Evolutionary conservation across 2,113 vertebrate genomes (phyloP).

Genomic region (Gasterosteus aculeatus): DNA sequence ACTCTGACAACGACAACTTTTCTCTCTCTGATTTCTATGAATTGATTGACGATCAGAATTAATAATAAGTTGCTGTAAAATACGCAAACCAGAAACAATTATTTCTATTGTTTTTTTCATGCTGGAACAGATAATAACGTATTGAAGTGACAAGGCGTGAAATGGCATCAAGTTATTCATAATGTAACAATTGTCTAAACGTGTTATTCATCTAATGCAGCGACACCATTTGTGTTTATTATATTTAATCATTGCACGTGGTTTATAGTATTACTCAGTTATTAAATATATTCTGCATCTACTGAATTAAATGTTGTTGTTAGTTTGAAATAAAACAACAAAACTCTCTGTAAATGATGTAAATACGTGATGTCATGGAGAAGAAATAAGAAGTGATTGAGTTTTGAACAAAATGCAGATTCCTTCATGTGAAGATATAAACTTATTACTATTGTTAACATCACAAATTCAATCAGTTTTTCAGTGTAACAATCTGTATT

Average conservation of each 20-base stretch:
- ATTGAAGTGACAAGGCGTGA: background rate
- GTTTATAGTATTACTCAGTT: background rate
- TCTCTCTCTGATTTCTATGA: background rate
- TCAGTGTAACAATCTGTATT: background rate
- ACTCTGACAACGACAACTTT: slow-evolving; percentile 13
- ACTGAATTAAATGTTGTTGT: background rate
- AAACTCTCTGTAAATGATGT: no score
- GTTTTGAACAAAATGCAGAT: background rate
- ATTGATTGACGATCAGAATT: background rate
- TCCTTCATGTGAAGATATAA: background rate
- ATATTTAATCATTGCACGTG: background rate
- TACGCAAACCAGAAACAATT: background rate
- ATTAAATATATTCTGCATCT: background rate
- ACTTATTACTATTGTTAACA: background rate
- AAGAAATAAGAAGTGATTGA: background rate
- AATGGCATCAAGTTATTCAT: background rate
- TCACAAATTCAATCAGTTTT: background rate
- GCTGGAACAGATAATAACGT: background rate
- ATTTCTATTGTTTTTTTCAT: background rate
- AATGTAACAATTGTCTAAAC: background rate
- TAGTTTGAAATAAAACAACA: no score
- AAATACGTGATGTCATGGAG: no score
- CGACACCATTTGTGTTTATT: background rate
- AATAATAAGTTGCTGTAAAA: background rate
- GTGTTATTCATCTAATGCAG: background rate